A percentile compares a stretch with the other conserved stretches of the same genome.
These are phyloP conservation scores for Oligia latruncula DNA, from an alignment of 2,888 invertebrate genomes.

Conservation along the genomic window DNA sequence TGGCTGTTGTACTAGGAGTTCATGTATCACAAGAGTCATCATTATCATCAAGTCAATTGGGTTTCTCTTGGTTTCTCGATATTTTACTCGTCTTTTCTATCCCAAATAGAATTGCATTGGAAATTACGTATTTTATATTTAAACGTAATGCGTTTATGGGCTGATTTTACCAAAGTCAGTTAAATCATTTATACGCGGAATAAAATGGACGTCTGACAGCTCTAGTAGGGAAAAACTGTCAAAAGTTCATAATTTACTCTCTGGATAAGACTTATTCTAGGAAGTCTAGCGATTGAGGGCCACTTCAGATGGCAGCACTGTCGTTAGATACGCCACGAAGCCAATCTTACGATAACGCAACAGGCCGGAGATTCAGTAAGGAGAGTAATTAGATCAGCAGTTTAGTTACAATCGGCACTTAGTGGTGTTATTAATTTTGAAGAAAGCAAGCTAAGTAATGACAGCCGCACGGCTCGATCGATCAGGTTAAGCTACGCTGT, in stretches of 20 bases:
- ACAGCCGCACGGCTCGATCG: neutral
- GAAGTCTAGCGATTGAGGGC: constrained; percentile 31
- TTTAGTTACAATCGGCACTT: neutral
- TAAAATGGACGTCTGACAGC: too few relatives aligned
- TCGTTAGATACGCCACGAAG: constrained; percentile 58
- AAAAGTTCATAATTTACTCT: too few relatives aligned
- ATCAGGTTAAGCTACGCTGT: neutral
- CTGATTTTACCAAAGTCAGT: too few relatives aligned
- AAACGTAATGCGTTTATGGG: neutral
- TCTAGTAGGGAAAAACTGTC: too few relatives aligned
- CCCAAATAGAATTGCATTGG: neutral
- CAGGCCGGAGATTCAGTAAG: neutral
- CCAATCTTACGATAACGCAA: constrained; percentile 36
- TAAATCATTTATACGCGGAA: too few relatives aligned
- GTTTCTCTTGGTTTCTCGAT: neutral
- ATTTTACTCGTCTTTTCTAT: neutral
- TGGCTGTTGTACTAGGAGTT: neutral
- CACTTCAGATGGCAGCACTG: constrained; percentile 45
- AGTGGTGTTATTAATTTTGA: neutral
- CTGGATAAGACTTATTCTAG: too few relatives aligned
- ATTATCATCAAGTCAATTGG: neutral
- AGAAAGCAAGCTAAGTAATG: neutral
- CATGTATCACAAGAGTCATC: neutral
- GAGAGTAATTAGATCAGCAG: constrained; percentile 18
- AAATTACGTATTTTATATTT: neutral